A percentile compares a stretch with the other conserved stretches of the same genome.
These are phyloP conservation scores for Vipera latastei DNA, from an alignment of 2,797 vertebrate genomes.

Conservation along the genomic window DNA sequence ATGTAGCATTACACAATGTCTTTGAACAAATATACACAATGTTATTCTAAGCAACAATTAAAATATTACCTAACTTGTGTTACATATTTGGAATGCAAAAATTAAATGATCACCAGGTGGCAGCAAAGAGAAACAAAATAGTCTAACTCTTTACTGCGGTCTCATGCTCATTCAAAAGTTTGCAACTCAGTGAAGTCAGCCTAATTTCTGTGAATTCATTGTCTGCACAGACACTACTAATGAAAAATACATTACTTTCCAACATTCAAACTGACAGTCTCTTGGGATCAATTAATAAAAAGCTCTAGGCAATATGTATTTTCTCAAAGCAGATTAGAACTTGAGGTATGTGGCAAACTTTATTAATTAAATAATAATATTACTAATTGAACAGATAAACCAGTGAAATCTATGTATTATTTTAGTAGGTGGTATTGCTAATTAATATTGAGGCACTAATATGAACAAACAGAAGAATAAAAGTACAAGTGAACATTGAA, in stretches of 20 bases:
- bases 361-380: background rate
- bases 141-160: background rate
- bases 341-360: background rate
- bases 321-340: background rate
- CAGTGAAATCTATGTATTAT: background rate
- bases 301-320: background rate
- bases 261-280: constrained; percentile 12
- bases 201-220: background rate
- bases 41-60: background rate
- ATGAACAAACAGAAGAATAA: background rate
- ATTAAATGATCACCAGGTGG: background rate
- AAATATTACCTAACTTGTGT: background rate
- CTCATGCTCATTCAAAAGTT: background rate
- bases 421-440: background rate
- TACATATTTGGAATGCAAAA: background rate
- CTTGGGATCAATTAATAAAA: constrained; percentile 29
- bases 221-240: background rate
- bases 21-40: background rate
- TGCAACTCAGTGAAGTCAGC: background rate
- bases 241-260: constrained; percentile 28
- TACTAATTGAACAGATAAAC: background rate
- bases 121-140: background rate
- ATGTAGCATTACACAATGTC: background rate
- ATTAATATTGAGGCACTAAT: constrained; percentile 18
- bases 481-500: background rate